A percentile compares a stretch with the other conserved stretches of the same genome.
Conservation (phyloP, 2,113 vertebrate genomes). For the Plectropomus leopardus region DNA sequence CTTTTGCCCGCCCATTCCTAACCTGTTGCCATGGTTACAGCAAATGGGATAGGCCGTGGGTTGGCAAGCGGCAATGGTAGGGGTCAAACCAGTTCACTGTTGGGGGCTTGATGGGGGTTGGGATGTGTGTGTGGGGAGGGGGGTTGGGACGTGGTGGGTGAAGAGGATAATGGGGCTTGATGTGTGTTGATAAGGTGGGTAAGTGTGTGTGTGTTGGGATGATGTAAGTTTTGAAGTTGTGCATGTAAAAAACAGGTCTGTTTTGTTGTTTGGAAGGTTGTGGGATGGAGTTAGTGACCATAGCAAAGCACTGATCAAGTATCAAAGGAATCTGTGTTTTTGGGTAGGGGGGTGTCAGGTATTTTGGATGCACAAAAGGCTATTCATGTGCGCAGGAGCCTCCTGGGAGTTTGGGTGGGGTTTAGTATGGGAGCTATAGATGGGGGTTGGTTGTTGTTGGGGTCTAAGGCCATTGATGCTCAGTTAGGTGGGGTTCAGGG, state of each 20-base stretch:
- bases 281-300: background rate
- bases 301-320: conserved; percentile 34
- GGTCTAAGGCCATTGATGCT: conserved; percentile 28
- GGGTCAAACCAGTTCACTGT: conserved; percentile 64
- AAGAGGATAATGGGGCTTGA: conserved; percentile 41
- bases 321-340: conserved; percentile 45
- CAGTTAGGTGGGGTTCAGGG: conserved; percentile 12
- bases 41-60: conserved; percentile 53
- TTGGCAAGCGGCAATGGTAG: conserved; percentile 24
- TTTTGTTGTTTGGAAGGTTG: conserved; percentile 9
- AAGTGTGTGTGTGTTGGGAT: background rate
- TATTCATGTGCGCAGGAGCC: conserved; percentile 57
- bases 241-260: background rate
- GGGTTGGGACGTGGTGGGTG: conserved; percentile 1
- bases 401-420: conserved; percentile 51
- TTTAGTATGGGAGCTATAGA: background rate
- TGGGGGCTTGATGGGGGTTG: conserved; percentile 59
- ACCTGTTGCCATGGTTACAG: conserved; percentile 72
- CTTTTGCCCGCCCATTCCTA: conserved; percentile 53
- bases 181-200: conserved; percentile 51
- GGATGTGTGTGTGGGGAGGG: conserved; percentile 29
- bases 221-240: background rate
- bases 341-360: conserved; percentile 57
- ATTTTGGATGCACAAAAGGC: conserved; percentile 67
- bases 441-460: conserved; percentile 49